A percentile compares a stretch with the other conserved stretches of the same genome.
Conservation (phyloP, 2,888 invertebrate genomes). For the Apamea crenata region DNA sequence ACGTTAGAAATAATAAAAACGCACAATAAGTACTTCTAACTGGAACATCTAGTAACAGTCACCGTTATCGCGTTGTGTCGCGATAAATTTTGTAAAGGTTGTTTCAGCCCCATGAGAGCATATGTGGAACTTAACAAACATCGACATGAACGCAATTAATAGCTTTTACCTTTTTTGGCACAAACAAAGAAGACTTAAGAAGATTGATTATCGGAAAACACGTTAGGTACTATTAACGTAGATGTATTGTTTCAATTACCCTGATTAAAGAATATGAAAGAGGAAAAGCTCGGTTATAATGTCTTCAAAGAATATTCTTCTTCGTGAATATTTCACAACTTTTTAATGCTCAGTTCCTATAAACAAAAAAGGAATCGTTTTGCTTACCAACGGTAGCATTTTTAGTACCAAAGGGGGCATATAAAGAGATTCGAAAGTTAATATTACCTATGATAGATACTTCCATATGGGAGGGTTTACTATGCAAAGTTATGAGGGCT, state of each 20-base stretch:
- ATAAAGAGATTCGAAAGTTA: too few species aligned
- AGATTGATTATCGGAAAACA: background rate
- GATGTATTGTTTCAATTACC: background rate
- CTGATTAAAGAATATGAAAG: background rate
- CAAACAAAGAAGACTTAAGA: background rate
- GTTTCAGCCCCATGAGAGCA: background rate
- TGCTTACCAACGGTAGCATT: background rate
- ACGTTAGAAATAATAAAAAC: background rate
- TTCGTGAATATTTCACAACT: background rate
- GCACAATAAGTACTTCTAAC: background rate
- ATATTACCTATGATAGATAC: too few species aligned
- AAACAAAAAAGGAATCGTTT: too few species aligned
- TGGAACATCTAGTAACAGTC: background rate
- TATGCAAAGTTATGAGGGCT: background rate
- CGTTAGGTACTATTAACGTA: background rate
- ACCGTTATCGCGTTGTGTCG: background rate
- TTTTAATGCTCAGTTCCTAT: too few species aligned
- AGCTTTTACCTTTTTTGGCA: background rate
- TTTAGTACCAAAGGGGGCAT: background rate
- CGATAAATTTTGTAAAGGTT: background rate
- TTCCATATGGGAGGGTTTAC: background rate
- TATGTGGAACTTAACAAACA: slow-evolving; percentile 8
- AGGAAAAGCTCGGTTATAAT: background rate
- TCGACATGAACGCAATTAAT: slow-evolving; percentile 4
- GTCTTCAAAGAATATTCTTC: background rate